These are phyloP conservation scores for Eulemur rufifrons DNA, from an alignment of 2,113 vertebrate genomes.

Conservation along the genomic window DNA sequence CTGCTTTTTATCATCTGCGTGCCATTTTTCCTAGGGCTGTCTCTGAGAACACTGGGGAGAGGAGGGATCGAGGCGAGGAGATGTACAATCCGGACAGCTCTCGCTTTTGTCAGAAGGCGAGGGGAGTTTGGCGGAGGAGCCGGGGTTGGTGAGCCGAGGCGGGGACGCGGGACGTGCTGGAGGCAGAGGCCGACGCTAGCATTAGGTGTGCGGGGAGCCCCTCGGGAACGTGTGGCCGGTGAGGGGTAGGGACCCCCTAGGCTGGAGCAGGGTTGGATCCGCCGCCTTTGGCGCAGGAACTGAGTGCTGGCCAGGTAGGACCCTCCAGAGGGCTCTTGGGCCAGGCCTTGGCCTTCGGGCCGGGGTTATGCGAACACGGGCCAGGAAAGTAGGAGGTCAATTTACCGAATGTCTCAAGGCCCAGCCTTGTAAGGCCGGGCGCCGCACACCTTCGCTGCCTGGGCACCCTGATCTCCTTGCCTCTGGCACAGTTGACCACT, in stretches of 20 bases:
- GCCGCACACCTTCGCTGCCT: background rate
- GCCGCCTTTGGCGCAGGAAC: background rate
- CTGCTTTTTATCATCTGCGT: background rate
- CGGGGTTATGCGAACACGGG: background rate
- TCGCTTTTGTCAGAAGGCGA: background rate
- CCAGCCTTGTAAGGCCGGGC: fast-evolving
- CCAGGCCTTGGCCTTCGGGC: background rate
- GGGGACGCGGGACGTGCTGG: background rate
- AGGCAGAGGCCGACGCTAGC: too few species aligned
- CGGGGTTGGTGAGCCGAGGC: background rate
- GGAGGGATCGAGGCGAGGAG: background rate
- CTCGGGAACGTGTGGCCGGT: background rate
- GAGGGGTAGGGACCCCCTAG: too few species aligned
- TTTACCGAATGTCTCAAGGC: background rate
- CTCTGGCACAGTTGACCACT: background rate
- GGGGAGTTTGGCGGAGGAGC: background rate
- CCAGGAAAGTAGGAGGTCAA: background rate
- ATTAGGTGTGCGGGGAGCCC: too few species aligned
- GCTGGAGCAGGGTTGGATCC: background rate
- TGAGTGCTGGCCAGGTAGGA: background rate
- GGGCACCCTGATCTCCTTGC: too few species aligned
- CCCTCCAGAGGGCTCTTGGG: background rate
- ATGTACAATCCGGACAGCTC: background rate
- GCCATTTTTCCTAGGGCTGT: background rate
- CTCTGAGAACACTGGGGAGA: background rate